Conservation (phyloP, 2,113 vertebrate species). For the Anhinga rufa region DNA sequence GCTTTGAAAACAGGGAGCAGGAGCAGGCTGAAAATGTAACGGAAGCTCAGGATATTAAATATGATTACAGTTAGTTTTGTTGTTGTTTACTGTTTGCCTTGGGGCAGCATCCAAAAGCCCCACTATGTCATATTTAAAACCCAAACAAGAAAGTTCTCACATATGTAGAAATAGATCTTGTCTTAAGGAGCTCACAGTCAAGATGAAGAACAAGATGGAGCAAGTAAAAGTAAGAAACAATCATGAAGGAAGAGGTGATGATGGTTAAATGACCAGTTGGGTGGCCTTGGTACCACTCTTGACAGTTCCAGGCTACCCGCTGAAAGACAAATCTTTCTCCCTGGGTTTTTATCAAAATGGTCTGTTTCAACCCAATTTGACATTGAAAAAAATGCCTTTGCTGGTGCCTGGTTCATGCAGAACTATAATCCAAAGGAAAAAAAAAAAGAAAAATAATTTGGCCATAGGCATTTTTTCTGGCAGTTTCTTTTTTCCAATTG, state of each 20-base stretch:
- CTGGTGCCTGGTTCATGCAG: not conserved
- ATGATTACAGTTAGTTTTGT: not conserved
- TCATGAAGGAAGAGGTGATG: not conserved
- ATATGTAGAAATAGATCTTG: not conserved
- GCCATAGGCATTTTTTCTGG: not conserved
- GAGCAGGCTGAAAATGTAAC: not conserved
- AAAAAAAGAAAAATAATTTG: not conserved
- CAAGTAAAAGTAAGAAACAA: not conserved
- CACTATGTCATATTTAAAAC: not conserved
- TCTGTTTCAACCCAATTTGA: not conserved
- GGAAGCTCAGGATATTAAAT: not conserved
- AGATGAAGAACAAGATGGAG: not conserved
- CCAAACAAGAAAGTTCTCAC: not conserved
- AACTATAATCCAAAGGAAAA: not conserved
- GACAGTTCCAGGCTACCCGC: not conserved
- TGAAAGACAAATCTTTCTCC: not conserved
- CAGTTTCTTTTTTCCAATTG: not conserved
- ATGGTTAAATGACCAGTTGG: not conserved
- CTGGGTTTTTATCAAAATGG: not conserved
- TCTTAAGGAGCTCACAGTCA: not conserved
- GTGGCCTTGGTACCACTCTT: not conserved
- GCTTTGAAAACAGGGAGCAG: not conserved
- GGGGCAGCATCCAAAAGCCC: not conserved
- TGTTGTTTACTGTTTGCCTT: not conserved
- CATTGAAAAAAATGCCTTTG: not conserved